Evolutionary conservation across 1,140 invertebrate genomes (phyloP), one percentile per base, ranked within the genome.

Genomic region (Drosophila setifemur): DNA sequence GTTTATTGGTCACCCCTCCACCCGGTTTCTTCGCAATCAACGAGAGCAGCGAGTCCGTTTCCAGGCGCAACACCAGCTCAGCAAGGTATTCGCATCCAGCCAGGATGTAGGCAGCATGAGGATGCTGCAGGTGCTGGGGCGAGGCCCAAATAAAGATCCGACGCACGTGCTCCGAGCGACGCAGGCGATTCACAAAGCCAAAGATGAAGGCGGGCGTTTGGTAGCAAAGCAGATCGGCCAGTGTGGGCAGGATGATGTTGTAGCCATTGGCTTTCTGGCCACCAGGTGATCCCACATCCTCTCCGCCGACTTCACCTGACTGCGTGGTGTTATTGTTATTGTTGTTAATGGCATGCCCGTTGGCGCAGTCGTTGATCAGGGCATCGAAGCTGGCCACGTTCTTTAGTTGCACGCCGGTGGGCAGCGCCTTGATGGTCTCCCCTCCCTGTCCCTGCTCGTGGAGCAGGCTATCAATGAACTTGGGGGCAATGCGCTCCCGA

Each of bases 111-210:
- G 57, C 52, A 2, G 60, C 67, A 33, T 75, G 52, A 3, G 70
- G 37, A 48, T 90, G 70, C 23, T 70, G 68, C 16, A 83, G n/a
- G 23, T 81, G 45, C 3, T 52, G 43, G 0, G 73, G 75, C 1
- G 89, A 76, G 0, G 70, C 74, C 90, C 90, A 90, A 2, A 88
- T 33, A 26, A 90, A 90, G 0, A 87, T 48, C 1, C 89, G 83
- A 18, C 76, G 71, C 21, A 89, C 81, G n/a, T 89, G 43, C 9
- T 75, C 60, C 8, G 40, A 81, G 2, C 61, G 66, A 16, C 77
- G 87, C 25, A 90, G 44, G 14, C 71, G 69, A 6, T 89, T 74
- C 0, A 90, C 18, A 16, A 73, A 74, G 12, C 73, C 50, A 19
- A 90, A 89, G 26, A 90, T 60, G 4, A 57, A 72, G 16, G 73